Evolutionary conservation across 2,113 vertebrate species (phyloP), one percentile per base, ranked within the genome.

Genomic region (Puffinus mauretanicus): DNA sequence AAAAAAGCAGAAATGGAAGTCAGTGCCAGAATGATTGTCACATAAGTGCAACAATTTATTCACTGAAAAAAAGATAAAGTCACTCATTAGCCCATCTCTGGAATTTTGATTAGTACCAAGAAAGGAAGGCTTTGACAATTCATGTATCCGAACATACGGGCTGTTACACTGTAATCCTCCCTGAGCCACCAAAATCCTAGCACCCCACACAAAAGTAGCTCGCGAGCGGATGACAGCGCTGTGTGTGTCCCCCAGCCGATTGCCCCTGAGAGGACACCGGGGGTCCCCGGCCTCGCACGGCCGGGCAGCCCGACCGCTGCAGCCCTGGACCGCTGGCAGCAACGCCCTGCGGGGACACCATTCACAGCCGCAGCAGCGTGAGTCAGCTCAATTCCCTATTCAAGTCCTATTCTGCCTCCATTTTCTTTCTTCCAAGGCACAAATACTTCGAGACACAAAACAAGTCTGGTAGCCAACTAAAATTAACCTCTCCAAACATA

Each of bases 201-300:
- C 21, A 72, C 27, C 1, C 15, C 15, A 5, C 19, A 13, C 18
- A 18, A 13, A 55, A 73, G 71, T 70, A 54, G 2, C 58, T 73
- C 7, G 2, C 0, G 1, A 70, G 36, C 0, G 0, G 51, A 17
- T 12, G 26, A 60, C 27, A 7, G 20, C 0, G 1, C 26, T 4
- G 8, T 0, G 2, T 2, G 0, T 9, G 21, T 1, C 27, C 15
- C 55, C 17, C 11, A n/a, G 21, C 7, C 1, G 1, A 18, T 2
- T 36, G 17, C 2, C 14, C 34, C 44, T 0, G 2, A 1, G 7
- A 58, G 25, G 34, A 85, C 21, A 10, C 7, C 1, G 3, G 10
- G 16, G 32, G 1, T 84, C 24, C 30, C 32, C 3, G 2, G 10
- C 22, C 51, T 57, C 9, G 5, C 4, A 2, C 27, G 3, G 5